A percentile compares a stretch with the other conserved stretches of the same genome.
phyloP scores from a whole-genome alignment of 1,140 invertebrate genomes.

The Homalodisca vitripennis region DNA sequence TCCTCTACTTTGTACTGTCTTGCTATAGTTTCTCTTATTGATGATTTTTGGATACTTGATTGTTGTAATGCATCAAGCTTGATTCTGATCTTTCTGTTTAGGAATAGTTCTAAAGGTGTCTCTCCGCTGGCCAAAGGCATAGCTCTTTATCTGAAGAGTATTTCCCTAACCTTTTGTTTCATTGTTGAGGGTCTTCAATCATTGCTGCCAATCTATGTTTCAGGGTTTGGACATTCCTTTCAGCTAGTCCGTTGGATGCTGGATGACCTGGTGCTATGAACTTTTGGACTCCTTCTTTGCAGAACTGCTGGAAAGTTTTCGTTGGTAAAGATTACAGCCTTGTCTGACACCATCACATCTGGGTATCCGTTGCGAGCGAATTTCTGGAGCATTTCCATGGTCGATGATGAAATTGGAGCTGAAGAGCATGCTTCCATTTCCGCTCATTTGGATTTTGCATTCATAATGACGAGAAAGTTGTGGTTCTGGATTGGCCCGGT shows the following conservation, averaged over 20 bases:
- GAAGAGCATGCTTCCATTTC: slow-evolving; percentile 4
- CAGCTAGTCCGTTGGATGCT: slow-evolving; percentile 44
- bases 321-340: slow-evolving; percentile 37
- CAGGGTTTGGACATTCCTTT: slow-evolving; percentile 45
- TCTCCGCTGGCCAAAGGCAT: too few relatives aligned
- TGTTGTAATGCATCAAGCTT: too few relatives aligned
- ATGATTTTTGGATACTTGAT: too few relatives aligned
- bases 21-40: too few relatives aligned
- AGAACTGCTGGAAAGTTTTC: slow-evolving; percentile 40
- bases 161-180: too few relatives aligned
- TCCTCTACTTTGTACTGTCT: too few relatives aligned
- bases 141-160: slow-evolving; percentile 15
- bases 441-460: slow-evolving; percentile 46
- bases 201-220: slow-evolving; percentile 41
- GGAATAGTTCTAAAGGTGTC: too few relatives aligned
- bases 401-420: slow-evolving; percentile 9
- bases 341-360: too few relatives aligned
- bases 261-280: slow-evolving; percentile 42
- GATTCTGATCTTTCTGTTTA: too few relatives aligned
- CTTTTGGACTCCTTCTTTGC: slow-evolving; percentile 42
- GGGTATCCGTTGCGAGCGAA: slow-evolving; percentile 10
- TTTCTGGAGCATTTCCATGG: slow-evolving; percentile 17
- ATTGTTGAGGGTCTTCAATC: too few relatives aligned
- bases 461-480: slow-evolving; percentile 49
- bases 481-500: slow-evolving; percentile 42